Base-by-base conservation (phyloP, 2,113 vertebrate species). In the Galemys pyrenaicus region DNA sequence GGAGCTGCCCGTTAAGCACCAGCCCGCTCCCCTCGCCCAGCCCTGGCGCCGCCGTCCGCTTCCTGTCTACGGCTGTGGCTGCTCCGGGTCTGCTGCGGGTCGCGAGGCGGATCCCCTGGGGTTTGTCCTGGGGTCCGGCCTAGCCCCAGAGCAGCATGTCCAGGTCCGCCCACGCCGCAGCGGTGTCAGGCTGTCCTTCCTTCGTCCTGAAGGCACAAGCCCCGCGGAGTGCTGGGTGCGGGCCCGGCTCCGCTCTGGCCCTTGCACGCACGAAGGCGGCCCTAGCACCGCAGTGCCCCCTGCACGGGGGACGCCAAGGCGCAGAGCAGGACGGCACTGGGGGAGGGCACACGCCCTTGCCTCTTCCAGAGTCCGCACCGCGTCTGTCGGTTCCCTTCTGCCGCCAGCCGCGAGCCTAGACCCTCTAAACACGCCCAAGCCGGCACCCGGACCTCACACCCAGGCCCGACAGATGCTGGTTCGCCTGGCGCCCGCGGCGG, bases 261-360 rank as follows among this genome's bases (percentile, higher is more conserved):
- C 56, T 41, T 4, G 8, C 12, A 0, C 3, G 11, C 5, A 30
- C n/a, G 19, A 15, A 26, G 0, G 8, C 6, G 10, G 68, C 15
- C 39, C 49, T 8, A 22, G 17, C 4, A 0, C 5, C 6, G 19
- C 1, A 56, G 19, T 0, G 6, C 19, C 32, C 41, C 20, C 20
- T 44, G 5, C 17, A n/a, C 0, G 41, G 35, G 7, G 73, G 54
- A 73, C 39, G n/a, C 80, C 5, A 20, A 67, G 77, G 65, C 65
- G 17, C 35, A 12, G 81, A 2, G 19, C 35, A 41, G 20, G 62
- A 41, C 1, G 0, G n/a, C 41, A 3, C 74, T 9, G 19, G 58
- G 24, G 11, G 10, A 79, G 37, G 73, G 16, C 54, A 24, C 13
- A 32, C 0, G 11, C 26, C 32, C 37, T n/a, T 32, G 2, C 10